Evolutionary conservation across 2,113 vertebrate genomes (phyloP).

Genomic region (Poeciliopsis retropinna): DNA sequence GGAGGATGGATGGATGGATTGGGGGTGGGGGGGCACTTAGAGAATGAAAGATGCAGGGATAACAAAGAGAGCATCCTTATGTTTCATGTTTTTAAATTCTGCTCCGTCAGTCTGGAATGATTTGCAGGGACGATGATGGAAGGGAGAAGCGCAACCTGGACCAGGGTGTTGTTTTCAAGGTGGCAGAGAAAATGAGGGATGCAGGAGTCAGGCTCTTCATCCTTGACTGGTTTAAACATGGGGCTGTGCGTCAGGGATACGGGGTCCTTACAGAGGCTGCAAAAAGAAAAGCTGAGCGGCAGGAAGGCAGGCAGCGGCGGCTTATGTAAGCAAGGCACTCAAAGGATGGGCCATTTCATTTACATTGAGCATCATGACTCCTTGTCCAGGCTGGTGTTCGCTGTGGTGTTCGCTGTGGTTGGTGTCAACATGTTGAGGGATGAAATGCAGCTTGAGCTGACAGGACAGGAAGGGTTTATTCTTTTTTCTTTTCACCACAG

Average conservation of each 20-base stretch:
- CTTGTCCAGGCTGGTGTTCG: constrained; percentile 49
- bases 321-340: constrained; percentile 78
- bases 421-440: constrained; percentile 44
- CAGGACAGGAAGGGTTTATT: constrained; percentile 17
- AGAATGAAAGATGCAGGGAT: constrained; percentile 48
- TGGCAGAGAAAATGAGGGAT: constrained; percentile 70
- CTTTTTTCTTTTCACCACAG: constrained; percentile 23
- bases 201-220: constrained; percentile 38
- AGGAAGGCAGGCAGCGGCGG: constrained; percentile 61
- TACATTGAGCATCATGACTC: constrained; percentile 59
- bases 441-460: constrained; percentile 44
- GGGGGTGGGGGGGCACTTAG: constrained; percentile 40
- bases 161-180: constrained; percentile 76
- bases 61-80: constrained; percentile 49
- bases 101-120: constrained; percentile 25
- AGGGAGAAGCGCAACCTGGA: constrained; percentile 54
- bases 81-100: constrained; percentile 27
- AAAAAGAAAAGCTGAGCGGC: neutral
- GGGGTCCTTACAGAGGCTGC: constrained; percentile 18
- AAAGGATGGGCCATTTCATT: constrained; percentile 73
- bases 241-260: constrained; percentile 40
- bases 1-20: constrained; percentile 20
- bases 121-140: constrained; percentile 67
- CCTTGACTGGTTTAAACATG: constrained; percentile 38
- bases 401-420: constrained; percentile 56